phyloP scores from a whole-genome alignment of 2,113 vertebrate genomes.

The Crotophaga sulcirostris region DNA sequence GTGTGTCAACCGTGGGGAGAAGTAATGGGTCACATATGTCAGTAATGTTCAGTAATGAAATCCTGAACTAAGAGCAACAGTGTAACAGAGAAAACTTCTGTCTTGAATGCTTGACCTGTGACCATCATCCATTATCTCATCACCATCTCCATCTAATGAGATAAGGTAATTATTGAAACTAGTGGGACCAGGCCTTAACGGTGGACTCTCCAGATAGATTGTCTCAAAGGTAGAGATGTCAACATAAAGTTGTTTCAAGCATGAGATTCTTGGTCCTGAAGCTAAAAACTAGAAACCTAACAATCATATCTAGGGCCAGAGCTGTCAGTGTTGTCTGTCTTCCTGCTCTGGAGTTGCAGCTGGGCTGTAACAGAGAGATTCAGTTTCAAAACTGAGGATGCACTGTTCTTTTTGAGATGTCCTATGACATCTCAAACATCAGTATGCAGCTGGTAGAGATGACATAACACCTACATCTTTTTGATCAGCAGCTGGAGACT shows the following conservation, averaged over 20 bases:
- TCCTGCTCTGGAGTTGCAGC: neutral
- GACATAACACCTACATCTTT: neutral
- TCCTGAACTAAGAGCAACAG: neutral
- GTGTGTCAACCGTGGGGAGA: neutral
- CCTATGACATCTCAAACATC: neutral
- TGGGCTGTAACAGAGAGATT: neutral
- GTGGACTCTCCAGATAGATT: neutral
- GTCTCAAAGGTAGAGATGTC: neutral
- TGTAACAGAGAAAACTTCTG: neutral
- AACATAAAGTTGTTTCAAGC: neutral
- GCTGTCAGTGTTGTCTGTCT: neutral
- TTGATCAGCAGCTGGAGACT: neutral
- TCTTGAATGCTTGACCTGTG: neutral
- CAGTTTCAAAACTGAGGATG: neutral
- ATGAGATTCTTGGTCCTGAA: neutral
- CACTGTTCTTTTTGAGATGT: neutral
- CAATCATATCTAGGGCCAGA: neutral
- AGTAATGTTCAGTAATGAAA: neutral
- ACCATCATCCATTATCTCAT: neutral
- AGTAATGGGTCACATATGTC: rapidly evolving
- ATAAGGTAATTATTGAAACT: neutral
- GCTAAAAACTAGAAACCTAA: neutral
- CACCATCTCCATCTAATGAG: neutral
- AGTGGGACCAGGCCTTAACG: neutral
- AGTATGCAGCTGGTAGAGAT: neutral